phyloP scores from a whole-genome alignment of 2,113 vertebrate species.

The Anhinga anhinga region DNA sequence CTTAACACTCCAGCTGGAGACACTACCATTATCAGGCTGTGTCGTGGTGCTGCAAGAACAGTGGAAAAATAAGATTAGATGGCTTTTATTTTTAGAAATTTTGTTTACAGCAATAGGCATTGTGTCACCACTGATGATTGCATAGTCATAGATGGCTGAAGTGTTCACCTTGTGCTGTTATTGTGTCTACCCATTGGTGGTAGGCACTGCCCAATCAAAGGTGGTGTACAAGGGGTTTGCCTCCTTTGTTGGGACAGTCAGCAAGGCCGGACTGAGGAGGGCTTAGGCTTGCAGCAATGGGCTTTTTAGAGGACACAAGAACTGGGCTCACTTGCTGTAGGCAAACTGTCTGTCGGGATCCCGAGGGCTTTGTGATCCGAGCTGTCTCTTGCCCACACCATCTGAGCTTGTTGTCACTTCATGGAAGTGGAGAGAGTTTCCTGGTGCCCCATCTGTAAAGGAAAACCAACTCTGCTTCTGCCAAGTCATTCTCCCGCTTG shows the following conservation, averaged over 20 bases:
- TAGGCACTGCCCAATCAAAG: not conserved
- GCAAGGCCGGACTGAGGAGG: not conserved
- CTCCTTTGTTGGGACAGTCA: not conserved
- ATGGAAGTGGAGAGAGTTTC: not conserved
- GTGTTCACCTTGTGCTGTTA: not conserved
- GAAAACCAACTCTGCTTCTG: not conserved
- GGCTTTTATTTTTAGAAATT: not conserved
- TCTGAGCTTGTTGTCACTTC: not conserved
- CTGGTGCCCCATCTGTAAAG: not conserved
- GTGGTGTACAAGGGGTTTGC: not conserved
- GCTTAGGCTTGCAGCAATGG: not conserved
- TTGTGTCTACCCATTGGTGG: not conserved
- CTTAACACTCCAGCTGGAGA: not conserved
- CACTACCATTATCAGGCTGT: not conserved
- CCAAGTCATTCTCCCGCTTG: not conserved
- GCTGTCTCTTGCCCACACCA: not conserved
- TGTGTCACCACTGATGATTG: not conserved
- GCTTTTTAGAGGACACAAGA: not conserved
- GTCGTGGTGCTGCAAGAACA: not conserved
- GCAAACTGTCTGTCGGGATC: fast-evolving
- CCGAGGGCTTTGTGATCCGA: not conserved
- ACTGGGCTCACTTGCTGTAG: not conserved
- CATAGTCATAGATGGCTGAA: not conserved
- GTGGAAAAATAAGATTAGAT: not conserved
- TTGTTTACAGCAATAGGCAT: not conserved